Conservation (phyloP, 2,888 invertebrate genomes). For the Agonum fuliginosum region DNA sequence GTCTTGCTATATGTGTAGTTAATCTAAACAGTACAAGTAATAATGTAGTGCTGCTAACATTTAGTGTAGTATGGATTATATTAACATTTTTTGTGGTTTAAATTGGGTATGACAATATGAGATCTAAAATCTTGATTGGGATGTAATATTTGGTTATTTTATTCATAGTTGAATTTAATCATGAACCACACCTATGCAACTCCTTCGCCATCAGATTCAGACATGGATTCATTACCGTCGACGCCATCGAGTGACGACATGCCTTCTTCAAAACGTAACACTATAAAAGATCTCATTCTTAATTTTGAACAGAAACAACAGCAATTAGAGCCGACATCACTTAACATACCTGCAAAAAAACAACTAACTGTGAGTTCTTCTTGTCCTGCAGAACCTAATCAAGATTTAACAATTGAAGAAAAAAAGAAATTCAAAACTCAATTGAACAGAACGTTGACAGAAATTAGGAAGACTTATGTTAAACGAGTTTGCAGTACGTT, state of each 20-base stretch:
- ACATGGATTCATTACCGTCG: slow-evolving; percentile 71
- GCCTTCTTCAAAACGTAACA: slow-evolving; percentile 63
- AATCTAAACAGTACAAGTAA: too few species aligned
- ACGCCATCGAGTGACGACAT: slow-evolving; percentile 69
- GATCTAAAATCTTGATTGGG: too few species aligned
- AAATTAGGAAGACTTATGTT: slow-evolving; percentile 77
- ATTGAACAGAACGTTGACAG: slow-evolving; percentile 75
- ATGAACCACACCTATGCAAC: slow-evolving; percentile 66
- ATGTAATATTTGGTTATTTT: too few species aligned
- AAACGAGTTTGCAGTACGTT: slow-evolving; percentile 78
- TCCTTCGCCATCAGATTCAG: slow-evolving; percentile 70
- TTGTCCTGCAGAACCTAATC: too few species aligned
- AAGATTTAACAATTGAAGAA: slow-evolving; percentile 18
- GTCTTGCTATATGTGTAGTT: slow-evolving; percentile 6
- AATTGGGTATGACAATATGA: slow-evolving; percentile 11
- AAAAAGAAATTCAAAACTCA: slow-evolving; percentile 72
- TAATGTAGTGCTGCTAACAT: too few species aligned
- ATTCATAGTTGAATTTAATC: slow-evolving; percentile 53
- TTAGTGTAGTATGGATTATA: slow-evolving; percentile 3
- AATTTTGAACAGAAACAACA: slow-evolving; percentile 66
- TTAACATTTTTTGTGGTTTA: slow-evolving; percentile 1
- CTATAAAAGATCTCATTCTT: slow-evolving; percentile 68
- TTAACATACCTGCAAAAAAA: slow-evolving; percentile 22
- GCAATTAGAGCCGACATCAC: slow-evolving; percentile 49
- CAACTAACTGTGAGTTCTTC: slow-evolving; percentile 62